Evolutionary conservation across 2,888 invertebrate genomes (phyloP).

Genomic region (Dryobota labecula): DNA sequence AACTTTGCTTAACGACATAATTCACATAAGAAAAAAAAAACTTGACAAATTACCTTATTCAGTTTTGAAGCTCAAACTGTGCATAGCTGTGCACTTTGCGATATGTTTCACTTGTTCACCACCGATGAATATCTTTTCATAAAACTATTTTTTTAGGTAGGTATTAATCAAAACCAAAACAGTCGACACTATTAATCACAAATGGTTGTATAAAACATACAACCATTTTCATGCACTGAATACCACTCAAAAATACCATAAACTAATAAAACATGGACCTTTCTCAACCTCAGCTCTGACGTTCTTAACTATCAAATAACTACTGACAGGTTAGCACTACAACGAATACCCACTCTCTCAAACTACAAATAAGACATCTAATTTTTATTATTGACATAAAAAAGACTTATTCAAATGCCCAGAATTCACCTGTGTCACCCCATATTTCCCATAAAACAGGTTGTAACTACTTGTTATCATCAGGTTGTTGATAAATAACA

Average conservation of each 20-base stretch:
- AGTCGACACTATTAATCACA: background rate
- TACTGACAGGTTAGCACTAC: conserved; percentile 25
- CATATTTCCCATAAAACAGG: conserved; percentile 52
- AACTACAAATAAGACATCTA: conserved; percentile 15
- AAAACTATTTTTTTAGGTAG: background rate
- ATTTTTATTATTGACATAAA: conserved; percentile 25
- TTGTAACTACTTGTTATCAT: conserved; percentile 45
- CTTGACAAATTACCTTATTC: background rate
- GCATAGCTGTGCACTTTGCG: too few species aligned
- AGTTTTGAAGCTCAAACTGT: background rate
- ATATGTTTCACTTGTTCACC: background rate
- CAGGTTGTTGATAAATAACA: conserved; percentile 63
- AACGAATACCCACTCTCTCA: conserved; percentile 4
- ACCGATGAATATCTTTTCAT: background rate
- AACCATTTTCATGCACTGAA: background rate
- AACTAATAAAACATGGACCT: background rate
- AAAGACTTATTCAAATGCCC: conserved; percentile 20
- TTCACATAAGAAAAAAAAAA: background rate
- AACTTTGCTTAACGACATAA: background rate
- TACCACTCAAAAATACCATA: background rate
- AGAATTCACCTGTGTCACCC: conserved; percentile 65
- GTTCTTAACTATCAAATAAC: conserved; percentile 23
- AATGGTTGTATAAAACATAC: background rate
- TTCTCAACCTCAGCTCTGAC: background rate
- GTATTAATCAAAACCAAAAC: background rate